Evolutionary conservation across 2,113 vertebrate genomes (phyloP).

Genomic region (Eublepharis macularius): DNA sequence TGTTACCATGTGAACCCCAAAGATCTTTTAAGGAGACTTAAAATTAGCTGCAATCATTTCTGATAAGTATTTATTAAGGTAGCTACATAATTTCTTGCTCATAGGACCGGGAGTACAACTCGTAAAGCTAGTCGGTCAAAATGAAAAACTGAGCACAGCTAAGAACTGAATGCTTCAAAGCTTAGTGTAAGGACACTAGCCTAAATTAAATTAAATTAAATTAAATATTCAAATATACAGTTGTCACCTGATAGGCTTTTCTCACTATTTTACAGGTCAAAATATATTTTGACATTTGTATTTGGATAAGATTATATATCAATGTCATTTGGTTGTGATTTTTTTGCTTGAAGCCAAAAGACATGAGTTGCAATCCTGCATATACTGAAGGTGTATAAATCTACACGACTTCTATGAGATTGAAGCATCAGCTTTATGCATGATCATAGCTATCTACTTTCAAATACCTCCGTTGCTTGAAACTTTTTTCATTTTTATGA

Average conservation of each 20-base stretch:
- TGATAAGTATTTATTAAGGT: not conserved
- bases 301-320: not conserved
- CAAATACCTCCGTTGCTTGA: not conserved
- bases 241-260: not conserved
- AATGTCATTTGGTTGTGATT: not conserved
- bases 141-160: not conserved
- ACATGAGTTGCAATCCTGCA: too few relatives aligned
- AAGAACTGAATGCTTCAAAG: not conserved
- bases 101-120: constrained; percentile 31
- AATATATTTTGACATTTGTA: not conserved
- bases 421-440: not conserved
- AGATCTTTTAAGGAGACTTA: not conserved
- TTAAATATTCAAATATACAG: not conserved
- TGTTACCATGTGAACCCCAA: constrained; percentile 18
- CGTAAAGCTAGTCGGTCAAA: not conserved
- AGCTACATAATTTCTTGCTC: not conserved
- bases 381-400: not conserved
- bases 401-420: not conserved
- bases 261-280: not conserved
- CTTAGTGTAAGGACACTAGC: not conserved
- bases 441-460: not conserved
- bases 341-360: not conserved
- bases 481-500: not conserved
- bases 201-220: constrained; percentile 19
- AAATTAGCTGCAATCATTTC: not conserved